Conservation (phyloP, 23 tunicate species). For the Ascidia mentula region DNA sequence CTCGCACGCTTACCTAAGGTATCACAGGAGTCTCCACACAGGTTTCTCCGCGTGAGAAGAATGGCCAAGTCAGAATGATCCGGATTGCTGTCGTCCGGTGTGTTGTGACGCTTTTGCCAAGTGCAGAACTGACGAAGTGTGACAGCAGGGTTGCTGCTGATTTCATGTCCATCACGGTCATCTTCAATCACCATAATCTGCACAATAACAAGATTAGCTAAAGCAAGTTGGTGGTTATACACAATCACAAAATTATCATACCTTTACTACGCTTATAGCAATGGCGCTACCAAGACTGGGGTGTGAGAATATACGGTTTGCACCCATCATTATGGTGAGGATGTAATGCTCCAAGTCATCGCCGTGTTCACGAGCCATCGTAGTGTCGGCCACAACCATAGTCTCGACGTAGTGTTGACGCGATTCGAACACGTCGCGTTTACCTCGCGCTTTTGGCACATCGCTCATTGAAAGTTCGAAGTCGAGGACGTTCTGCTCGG, state of each 20-base stretch:
- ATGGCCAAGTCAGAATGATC: constrained; percentile 84
- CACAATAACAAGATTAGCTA: no score
- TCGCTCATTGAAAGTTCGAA: constrained; percentile 25
- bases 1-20: constrained; percentile 64
- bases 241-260: constrained; percentile 12
- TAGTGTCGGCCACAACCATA: constrained; percentile 83
- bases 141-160: constrained; percentile 62
- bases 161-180: constrained; percentile 35
- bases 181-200: constrained; percentile 66
- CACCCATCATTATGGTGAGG: constrained; percentile 87
- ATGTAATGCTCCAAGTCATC: constrained; percentile 89
- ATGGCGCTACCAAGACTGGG: constrained; percentile 91
- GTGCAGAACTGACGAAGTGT: constrained; percentile 81
- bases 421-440: constrained; percentile 56
- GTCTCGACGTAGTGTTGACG: constrained; percentile 88
- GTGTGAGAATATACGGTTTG: constrained; percentile 79
- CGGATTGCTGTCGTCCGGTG: constrained; percentile 76
- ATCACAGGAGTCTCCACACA: constrained; percentile 82
- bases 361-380: constrained; percentile 73
- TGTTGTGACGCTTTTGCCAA: constrained; percentile 77
- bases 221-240: no score
- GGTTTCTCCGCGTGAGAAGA: constrained; percentile 58
- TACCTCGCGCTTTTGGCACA: constrained; percentile 49
- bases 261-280: constrained; percentile 73
- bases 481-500: constrained; percentile 26